These are phyloP conservation scores for Coenonympha glycerion DNA, from an alignment of 2,888 invertebrate genomes.

Conservation along the genomic window DNA sequence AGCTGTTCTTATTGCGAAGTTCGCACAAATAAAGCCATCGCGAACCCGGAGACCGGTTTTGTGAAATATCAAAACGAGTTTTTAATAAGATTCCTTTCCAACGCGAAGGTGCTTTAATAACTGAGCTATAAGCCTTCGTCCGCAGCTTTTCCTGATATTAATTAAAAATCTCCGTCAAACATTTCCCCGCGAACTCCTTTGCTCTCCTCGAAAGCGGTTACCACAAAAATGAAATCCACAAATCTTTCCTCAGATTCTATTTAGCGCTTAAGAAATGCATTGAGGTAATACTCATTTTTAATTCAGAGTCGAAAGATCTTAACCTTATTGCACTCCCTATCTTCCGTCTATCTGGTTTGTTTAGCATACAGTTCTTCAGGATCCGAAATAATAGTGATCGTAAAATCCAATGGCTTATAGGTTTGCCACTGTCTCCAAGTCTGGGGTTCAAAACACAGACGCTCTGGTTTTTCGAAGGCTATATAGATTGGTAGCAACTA, in stretches of 20 bases:
- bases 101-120: slow-evolving; percentile 7
- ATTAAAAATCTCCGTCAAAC: slow-evolving; percentile 26
- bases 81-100: slow-evolving; percentile 3
- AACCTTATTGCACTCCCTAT: too few relatives aligned
- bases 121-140: slow-evolving; percentile 5
- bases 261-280: slow-evolving; percentile 16
- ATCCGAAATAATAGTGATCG: too few relatives aligned
- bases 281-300: slow-evolving; percentile 11
- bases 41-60: background rate
- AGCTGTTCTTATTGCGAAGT: background rate
- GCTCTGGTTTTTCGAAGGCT: too few relatives aligned
- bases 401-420: too few relatives aligned
- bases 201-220: slow-evolving; percentile 7
- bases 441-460: too few relatives aligned
- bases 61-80: slow-evolving; percentile 3
- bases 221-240: slow-evolving; percentile 8
- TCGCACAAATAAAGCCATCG: background rate
- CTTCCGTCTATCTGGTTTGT: too few relatives aligned
- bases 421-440: too few relatives aligned
- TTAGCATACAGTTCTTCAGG: too few relatives aligned
- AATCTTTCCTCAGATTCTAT: slow-evolving; percentile 14
- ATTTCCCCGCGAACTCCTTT: slow-evolving; percentile 14
- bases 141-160: slow-evolving; percentile 18
- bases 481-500: too few relatives aligned
- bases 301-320: too few relatives aligned